Percentiles rank a stretch among this genome's conserved stretches.
These are phyloP conservation scores for Oligia fasciuncula DNA, from an alignment of 2,888 invertebrate species.

Conservation along the genomic window DNA sequence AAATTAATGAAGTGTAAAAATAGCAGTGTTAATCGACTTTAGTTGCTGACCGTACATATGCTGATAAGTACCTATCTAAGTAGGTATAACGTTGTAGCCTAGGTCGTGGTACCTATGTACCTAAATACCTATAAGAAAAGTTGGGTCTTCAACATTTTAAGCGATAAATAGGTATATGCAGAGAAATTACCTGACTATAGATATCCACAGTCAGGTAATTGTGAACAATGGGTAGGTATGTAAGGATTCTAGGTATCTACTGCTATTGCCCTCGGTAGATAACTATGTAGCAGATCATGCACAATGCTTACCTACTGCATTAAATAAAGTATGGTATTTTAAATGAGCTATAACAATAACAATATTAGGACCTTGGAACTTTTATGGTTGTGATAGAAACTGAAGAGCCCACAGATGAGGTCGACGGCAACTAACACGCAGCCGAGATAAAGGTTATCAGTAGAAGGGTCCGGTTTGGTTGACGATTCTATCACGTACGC, in stretches of 20 bases:
- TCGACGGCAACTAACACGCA: conserved; percentile 98
- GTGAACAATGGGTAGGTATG: background rate
- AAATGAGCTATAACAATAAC: background rate
- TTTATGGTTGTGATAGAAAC: conserved; percentile 99
- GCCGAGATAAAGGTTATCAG: conserved; percentile 98
- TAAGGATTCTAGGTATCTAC: background rate
- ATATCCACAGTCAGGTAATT: background rate
- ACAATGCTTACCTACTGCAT: background rate
- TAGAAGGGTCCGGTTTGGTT: conserved; percentile 96
- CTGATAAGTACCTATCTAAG: conserved; percentile 6
- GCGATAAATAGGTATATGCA: background rate
- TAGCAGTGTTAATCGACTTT: conserved; percentile 4
- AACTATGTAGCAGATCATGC: background rate
- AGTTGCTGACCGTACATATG: background rate
- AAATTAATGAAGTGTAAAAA: background rate
- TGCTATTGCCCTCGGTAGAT: background rate
- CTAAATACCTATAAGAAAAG: background rate
- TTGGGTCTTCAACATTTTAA: background rate
- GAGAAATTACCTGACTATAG: background rate
- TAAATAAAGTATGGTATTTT: background rate
- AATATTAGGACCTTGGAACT: conserved; percentile 92
- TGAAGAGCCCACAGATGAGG: conserved; percentile 98
- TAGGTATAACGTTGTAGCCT: background rate
- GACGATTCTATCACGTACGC: conserved; percentile 91
- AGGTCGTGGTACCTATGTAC: background rate